These are phyloP conservation scores for Drosophila murphyi DNA, from an alignment of 1,140 invertebrate species.

Conservation along the genomic window DNA sequence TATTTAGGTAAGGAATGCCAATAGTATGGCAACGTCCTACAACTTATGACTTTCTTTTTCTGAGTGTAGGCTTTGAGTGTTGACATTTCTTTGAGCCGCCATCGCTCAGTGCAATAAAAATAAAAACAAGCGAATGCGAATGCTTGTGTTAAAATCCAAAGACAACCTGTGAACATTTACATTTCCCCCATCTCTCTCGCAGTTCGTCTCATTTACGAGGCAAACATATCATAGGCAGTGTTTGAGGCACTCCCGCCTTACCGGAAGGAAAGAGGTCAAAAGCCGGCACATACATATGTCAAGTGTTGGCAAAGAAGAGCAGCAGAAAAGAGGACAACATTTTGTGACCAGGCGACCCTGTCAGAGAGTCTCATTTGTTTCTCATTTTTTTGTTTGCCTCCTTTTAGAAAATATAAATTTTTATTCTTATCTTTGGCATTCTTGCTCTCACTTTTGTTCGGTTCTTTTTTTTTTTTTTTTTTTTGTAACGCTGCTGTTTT, in stretches of 20 bases:
- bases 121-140: conserved; percentile 44
- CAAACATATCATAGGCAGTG: conserved; percentile 38
- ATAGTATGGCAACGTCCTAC: too few relatives aligned
- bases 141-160: conserved; percentile 36
- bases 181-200: conserved; percentile 56
- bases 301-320: conserved; percentile 55
- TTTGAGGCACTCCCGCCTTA: conserved; percentile 17
- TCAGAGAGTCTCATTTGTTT: conserved; percentile 9
- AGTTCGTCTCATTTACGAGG: conserved; percentile 65
- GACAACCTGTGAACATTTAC: conserved; percentile 71
- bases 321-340: conserved; percentile 38
- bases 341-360: conserved; percentile 32
- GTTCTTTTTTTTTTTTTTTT: conserved; percentile 62
- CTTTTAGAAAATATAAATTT: conserved; percentile 61
- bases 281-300: conserved; percentile 80
- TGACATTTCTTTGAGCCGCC: conserved; percentile 80
- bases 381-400: conserved; percentile 8
- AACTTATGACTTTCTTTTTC: background rate
- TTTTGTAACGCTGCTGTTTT: conserved; percentile 57
- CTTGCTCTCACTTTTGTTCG: conserved; percentile 71
- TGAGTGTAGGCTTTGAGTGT: conserved; percentile 61
- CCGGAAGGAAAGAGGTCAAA: conserved; percentile 75
- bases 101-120: conserved; percentile 63
- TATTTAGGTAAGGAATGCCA: too few relatives aligned
- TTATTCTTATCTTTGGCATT: conserved; percentile 74